Conservation (phyloP, 2,113 vertebrate species). For the Ictalurus punctatus region DNA sequence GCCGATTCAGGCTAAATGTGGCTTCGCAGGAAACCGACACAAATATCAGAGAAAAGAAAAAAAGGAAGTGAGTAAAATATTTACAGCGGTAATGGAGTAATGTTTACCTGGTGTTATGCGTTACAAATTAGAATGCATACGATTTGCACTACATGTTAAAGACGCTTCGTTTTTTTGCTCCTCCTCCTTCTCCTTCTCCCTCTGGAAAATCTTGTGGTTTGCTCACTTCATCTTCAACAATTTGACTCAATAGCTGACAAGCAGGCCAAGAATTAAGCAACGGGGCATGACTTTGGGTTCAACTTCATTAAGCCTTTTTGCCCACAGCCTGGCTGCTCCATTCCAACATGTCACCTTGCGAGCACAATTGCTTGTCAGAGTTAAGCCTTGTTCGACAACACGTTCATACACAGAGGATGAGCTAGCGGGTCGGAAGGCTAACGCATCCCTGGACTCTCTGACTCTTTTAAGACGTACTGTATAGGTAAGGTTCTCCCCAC, state of each 20-base stretch:
- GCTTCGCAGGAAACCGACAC: background rate
- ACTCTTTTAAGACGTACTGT: background rate
- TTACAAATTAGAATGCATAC: background rate
- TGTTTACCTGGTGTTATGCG: background rate
- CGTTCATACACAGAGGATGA: slow-evolving; percentile 38
- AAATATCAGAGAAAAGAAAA: background rate
- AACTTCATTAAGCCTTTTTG: slow-evolving; percentile 62
- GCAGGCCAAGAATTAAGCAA: slow-evolving; percentile 53
- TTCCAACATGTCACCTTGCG: slow-evolving; percentile 54
- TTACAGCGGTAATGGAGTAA: background rate
- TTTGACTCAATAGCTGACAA: slow-evolving; percentile 56
- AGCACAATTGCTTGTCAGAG: slow-evolving; percentile 60
- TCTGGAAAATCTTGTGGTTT: slow-evolving; percentile 46
- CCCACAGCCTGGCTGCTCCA: slow-evolving; percentile 51
- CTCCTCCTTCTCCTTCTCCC: slow-evolving; percentile 7
- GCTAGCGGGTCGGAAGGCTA: slow-evolving; percentile 42
- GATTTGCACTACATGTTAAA: slow-evolving; percentile 43
- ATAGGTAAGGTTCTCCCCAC: background rate
- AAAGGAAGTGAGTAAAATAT: background rate
- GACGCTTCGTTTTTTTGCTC: background rate
- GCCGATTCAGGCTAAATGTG: background rate
- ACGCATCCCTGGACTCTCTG: slow-evolving; percentile 3
- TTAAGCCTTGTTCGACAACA: slow-evolving; percentile 46
- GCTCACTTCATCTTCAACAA: slow-evolving; percentile 51
- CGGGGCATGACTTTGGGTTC: slow-evolving; percentile 58